A percentile compares a stretch with the other conserved stretches of the same genome.
Evolutionary conservation across 2,797 vertebrate species (phyloP).

Genomic region (Cyclopterus lumpus): DNA sequence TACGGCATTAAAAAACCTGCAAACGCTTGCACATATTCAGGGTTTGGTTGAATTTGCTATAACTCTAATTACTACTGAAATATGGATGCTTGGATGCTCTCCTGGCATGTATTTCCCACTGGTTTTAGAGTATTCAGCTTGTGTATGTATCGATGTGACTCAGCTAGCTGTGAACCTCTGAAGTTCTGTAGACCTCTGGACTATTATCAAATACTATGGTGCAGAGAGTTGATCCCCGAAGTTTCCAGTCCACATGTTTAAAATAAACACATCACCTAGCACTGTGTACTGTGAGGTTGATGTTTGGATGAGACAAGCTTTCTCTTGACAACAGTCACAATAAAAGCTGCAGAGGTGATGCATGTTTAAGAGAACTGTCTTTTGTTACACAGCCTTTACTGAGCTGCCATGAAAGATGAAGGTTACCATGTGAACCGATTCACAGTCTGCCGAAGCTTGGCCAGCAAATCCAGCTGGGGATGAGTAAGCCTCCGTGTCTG

Average conservation of each 20-base stretch:
- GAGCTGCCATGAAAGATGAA: slow-evolving; percentile 41
- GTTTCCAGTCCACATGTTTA: slow-evolving; percentile 35
- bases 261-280: slow-evolving; percentile 6
- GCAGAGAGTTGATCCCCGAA: slow-evolving; percentile 10
- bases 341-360: slow-evolving; percentile 36
- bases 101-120: background rate
- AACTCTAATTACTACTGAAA: background rate
- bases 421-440: slow-evolving; percentile 71
- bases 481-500: slow-evolving; percentile 71
- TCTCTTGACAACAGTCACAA: slow-evolving; percentile 30
- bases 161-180: slow-evolving; percentile 3
- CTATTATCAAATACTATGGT: slow-evolving; percentile 8
- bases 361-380: slow-evolving; percentile 41
- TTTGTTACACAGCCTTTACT: slow-evolving; percentile 55
- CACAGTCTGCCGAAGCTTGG: slow-evolving; percentile 60
- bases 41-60: background rate
- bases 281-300: slow-evolving; percentile 3
- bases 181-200: slow-evolving; percentile 4
- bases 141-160: background rate
- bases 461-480: slow-evolving; percentile 66
- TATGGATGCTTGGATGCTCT: background rate
- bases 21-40: background rate
- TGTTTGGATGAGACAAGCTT: slow-evolving; percentile 16
- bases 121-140: background rate
- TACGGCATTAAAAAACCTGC: background rate